phyloP scores from a whole-genome alignment of 1,140 invertebrate species.

The Oppia nitens region DNA sequence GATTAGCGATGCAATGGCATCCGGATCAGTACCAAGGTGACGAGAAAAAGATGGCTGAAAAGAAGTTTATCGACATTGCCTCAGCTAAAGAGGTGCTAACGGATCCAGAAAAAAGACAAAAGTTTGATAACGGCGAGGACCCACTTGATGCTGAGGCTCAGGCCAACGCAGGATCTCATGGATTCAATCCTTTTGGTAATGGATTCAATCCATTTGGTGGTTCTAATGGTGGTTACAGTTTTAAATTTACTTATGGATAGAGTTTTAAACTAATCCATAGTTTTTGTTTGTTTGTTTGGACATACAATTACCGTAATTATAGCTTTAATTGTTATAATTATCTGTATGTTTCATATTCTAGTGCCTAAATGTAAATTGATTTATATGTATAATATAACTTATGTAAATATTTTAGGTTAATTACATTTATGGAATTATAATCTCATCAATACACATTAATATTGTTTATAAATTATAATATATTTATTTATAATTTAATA shows the following conservation, averaged over 20 bases:
- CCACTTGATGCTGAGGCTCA: constrained; percentile 84
- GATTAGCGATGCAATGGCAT: constrained; percentile 96
- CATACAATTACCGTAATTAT: background rate
- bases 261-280: background rate
- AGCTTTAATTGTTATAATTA: background rate
- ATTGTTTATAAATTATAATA: no score
- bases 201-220: constrained; percentile 15
- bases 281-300: no score
- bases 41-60: constrained; percentile 79
- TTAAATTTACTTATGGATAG: constrained; percentile 7
- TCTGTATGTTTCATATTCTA: background rate
- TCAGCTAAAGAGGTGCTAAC: constrained; percentile 90
- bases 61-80: constrained; percentile 97
- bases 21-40: constrained; percentile 86
- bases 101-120: constrained; percentile 67
- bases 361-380: no score
- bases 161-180: constrained; percentile 33
- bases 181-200: constrained; percentile 20
- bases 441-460: no score
- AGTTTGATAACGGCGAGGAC: constrained; percentile 89
- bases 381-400: no score
- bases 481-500: no score
- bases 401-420: no score
- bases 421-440: no score
- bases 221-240: constrained; percentile 1